phyloP scores from a whole-genome alignment of 2,888 invertebrate genomes.

The Cremastinae sp. region DNA sequence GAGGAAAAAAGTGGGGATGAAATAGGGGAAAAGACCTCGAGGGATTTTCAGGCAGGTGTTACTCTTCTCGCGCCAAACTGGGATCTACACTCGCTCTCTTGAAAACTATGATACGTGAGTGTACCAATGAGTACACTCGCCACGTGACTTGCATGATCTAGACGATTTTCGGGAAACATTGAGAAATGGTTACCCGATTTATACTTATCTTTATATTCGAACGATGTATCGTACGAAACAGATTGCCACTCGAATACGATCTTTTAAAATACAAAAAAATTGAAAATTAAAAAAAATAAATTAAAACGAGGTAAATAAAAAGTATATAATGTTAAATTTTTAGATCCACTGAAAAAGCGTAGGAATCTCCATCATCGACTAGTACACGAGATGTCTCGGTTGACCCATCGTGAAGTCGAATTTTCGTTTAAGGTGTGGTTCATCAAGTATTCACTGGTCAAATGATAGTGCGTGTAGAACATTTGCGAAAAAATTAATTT shows the following conservation, averaged over 20 bases:
- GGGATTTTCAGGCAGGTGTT: conserved; percentile 40
- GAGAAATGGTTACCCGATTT: conserved; percentile 28
- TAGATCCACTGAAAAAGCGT: too few species aligned
- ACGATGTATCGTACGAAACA: too few species aligned
- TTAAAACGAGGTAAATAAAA: not conserved
- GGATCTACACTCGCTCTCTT: not conserved
- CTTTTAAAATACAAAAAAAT: not conserved
- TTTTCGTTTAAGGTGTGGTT: too few species aligned
- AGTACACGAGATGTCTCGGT: too few species aligned
- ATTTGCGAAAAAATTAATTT: too few species aligned
- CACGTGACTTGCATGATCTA: conserved; percentile 16
- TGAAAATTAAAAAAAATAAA: conserved; percentile 1
- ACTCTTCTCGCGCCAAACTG: not conserved
- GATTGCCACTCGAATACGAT: not conserved
- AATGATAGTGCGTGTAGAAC: too few species aligned
- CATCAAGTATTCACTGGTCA: too few species aligned
- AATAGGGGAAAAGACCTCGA: conserved; percentile 11
- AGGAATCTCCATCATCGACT: too few species aligned
- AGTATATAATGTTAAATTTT: too few species aligned
- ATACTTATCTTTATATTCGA: not conserved
- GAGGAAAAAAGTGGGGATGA: conserved; percentile 11
- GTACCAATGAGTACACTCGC: not conserved
- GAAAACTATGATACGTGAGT: too few species aligned
- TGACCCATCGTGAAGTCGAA: too few species aligned
- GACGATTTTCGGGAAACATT: conserved; percentile 21